Conservation (phyloP, 2,888 invertebrate species). For the Synergus japonicus region DNA sequence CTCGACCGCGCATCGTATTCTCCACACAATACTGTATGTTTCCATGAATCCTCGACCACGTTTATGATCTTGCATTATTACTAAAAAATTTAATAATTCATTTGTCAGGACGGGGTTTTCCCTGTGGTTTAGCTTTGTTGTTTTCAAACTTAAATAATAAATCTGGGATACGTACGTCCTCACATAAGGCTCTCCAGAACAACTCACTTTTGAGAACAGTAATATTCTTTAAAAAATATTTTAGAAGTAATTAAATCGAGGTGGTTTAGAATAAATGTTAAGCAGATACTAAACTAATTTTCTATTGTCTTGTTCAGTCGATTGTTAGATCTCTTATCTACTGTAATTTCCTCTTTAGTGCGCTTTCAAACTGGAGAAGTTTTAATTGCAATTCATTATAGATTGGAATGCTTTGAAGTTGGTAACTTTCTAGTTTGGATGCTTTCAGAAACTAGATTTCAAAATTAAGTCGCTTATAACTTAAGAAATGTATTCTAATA, state of each 20-base stretch:
- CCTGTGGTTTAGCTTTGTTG: background rate
- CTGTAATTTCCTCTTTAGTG: background rate
- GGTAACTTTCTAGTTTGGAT: background rate
- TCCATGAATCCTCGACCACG: background rate
- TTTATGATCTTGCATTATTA: background rate
- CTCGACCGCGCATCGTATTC: constrained; percentile 19
- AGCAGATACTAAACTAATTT: background rate
- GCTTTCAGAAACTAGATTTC: background rate
- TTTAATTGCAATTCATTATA: constrained; percentile 3
- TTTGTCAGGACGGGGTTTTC: background rate
- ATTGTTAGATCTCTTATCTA: background rate
- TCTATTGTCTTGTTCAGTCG: background rate
- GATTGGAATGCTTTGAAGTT: background rate
- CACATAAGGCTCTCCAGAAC: background rate
- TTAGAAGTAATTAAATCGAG: background rate
- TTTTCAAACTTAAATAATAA: background rate
- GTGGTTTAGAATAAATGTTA: background rate
- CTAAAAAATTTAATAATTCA: background rate
- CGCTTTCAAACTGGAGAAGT: background rate
- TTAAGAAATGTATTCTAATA: background rate
- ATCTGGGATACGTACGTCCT: background rate
- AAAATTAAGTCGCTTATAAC: background rate
- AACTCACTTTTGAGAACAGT: no score
- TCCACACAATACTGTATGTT: background rate
- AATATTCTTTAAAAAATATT: no score